Evolutionary conservation across 1,140 invertebrate genomes (phyloP), one percentile per base, ranked within the genome.

Genomic region (Globodera ellingtonae): DNA sequence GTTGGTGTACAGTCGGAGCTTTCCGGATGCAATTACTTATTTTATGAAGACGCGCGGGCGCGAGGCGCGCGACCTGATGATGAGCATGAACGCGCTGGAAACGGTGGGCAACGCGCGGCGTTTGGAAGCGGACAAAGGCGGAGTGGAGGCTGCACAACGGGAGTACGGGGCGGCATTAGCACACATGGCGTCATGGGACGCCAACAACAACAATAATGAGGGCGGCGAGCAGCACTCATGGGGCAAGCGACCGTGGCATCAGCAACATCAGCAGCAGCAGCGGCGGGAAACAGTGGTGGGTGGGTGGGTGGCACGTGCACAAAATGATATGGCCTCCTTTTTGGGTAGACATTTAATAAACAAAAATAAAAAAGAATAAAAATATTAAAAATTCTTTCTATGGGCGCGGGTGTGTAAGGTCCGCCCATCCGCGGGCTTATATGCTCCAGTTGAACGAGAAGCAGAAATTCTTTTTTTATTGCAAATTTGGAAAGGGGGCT

Each of bases 21-120:
- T 98, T 91, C 92, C 93, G 69, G 93, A 95, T 52, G 96, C 93
- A 89, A 96, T 93, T 90, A 90, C 93, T 81, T 91, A 93, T 85
- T 92, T 92, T 84, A 91, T 91, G 83, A 83, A 89, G 66, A 85
- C n/a, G 24, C 86, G 52, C 90, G 91, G 70, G 92, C 92, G 71
- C 92, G 93, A 82, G 21, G 81, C 71, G n/a, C 90, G 91, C 62
- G 90, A 91, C 78, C 90, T 96, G 44, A 88, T 96, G 69, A 91
- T 91, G 69, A 93, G 92, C 86, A 95, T 96, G 92, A 92, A 93
- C 79, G 93, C 93, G 72, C 89, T 94, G 56, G 93, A 94, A 90
- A 91, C 91, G 89, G 84, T 70, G 50, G 46, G 52, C 13, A 21
- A 47, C 46, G 67, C 56, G 56, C 56, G 67, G 4, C 67, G 67